phyloP scores from a whole-genome alignment of 2,888 invertebrate species.

The Chalcis sispes region DNA sequence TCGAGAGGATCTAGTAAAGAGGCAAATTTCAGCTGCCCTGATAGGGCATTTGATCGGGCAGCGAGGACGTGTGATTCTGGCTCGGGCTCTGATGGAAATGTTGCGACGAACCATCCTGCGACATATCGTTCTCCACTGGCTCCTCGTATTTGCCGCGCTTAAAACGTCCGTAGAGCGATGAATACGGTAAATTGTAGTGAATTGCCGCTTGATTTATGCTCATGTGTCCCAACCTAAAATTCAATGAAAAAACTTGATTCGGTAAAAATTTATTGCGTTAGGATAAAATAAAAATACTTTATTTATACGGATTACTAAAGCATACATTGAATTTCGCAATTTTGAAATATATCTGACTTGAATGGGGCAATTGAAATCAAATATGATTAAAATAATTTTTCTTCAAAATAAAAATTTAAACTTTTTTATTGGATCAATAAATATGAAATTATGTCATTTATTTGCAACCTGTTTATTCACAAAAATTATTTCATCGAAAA shows the following conservation, averaged over 20 bases:
- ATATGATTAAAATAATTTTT: too few relatives aligned
- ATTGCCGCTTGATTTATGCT: constrained; percentile 95
- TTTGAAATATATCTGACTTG: too few relatives aligned
- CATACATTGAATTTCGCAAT: too few relatives aligned
- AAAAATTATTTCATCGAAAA: too few relatives aligned
- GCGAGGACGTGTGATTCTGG: constrained; percentile 74
- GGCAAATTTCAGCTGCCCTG: constrained; percentile 76
- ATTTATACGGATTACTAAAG: too few relatives aligned
- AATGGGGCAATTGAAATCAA: too few relatives aligned
- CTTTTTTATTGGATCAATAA: too few relatives aligned
- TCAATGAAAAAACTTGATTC: constrained; percentile 22
- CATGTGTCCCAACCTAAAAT: constrained; percentile 89
- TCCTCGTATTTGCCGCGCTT: constrained; percentile 90
- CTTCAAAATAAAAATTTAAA: too few relatives aligned
- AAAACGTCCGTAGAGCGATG: constrained; percentile 91
- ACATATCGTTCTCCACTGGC: constrained; percentile 72
- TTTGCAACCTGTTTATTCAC: too few relatives aligned
- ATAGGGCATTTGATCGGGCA: constrained; percentile 75
- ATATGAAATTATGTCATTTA: too few relatives aligned
- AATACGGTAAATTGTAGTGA: constrained; percentile 93
- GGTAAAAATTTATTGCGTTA: too few relatives aligned
- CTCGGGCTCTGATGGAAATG: constrained; percentile 74
- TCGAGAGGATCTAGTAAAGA: constrained; percentile 69
- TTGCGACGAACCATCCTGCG: constrained; percentile 74
- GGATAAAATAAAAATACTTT: too few relatives aligned